Percentiles rank a stretch among this genome's conserved stretches.
Conservation (phyloP, 1,140 invertebrate species). For the Kradibia gibbosae region DNA sequence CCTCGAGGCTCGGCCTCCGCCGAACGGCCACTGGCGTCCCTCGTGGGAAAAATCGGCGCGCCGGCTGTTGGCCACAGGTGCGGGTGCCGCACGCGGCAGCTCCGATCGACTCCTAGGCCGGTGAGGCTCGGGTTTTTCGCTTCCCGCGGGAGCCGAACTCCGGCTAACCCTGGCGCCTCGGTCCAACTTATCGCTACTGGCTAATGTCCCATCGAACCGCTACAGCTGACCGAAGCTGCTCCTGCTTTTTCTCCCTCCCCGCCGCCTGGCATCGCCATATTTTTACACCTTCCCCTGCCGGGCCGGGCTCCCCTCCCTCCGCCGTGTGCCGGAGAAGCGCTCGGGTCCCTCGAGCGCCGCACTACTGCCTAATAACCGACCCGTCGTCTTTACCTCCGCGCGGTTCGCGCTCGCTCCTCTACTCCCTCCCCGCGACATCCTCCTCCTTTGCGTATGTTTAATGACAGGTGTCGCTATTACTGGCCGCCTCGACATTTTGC, state of each 20-base stretch:
- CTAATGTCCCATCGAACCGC: slow-evolving; percentile 17
- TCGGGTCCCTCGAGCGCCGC: background rate
- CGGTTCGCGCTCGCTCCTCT: background rate
- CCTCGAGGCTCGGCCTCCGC: background rate
- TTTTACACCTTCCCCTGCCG: slow-evolving; percentile 25
- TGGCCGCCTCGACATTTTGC: background rate
- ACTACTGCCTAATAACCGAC: background rate
- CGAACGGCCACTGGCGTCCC: no score
- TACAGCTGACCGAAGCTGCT: slow-evolving; percentile 48
- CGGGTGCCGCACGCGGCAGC: background rate
- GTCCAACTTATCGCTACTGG: slow-evolving; percentile 41
- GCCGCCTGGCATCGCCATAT: background rate
- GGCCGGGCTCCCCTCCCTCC: background rate
- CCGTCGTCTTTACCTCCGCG: background rate
- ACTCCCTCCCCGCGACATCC: background rate
- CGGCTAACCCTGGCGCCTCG: background rate
- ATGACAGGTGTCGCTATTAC: slow-evolving; percentile 48
- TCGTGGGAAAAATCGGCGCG: background rate
- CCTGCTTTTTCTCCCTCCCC: background rate
- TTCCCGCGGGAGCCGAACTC: background rate
- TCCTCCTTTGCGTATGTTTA: slow-evolving; percentile 41
- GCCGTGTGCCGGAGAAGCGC: background rate
- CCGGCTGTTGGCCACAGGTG: background rate
- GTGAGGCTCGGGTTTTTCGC: no score
- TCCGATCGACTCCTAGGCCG: background rate